phyloP scores from a whole-genome alignment of 2,113 vertebrate species.

The Malurus elegans region DNA sequence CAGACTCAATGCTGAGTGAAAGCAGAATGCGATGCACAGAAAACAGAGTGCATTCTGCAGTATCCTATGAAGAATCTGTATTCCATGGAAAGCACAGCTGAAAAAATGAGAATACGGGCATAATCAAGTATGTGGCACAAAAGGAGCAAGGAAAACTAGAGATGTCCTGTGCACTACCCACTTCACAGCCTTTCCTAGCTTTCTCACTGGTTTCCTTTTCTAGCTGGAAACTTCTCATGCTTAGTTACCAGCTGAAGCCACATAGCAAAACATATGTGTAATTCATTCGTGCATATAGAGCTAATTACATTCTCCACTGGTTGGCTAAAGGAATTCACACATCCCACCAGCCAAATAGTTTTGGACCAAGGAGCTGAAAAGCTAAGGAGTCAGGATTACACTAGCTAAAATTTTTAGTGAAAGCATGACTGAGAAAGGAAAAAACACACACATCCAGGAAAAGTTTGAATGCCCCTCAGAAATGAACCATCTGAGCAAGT shows the following conservation, averaged over 20 bases:
- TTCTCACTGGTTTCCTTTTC: slow-evolving; percentile 36
- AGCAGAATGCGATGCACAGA: not conserved
- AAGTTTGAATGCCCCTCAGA: slow-evolving; percentile 26
- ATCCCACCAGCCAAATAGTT: slow-evolving; percentile 59
- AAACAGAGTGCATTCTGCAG: not conserved
- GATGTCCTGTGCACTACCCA: not conserved
- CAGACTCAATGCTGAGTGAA: not conserved
- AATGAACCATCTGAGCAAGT: slow-evolving; percentile 40
- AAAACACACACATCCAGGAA: not conserved
- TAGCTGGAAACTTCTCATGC: slow-evolving; percentile 44
- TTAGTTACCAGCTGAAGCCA: slow-evolving; percentile 60
- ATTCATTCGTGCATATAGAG: slow-evolving; percentile 58
- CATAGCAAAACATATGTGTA: slow-evolving; percentile 62
- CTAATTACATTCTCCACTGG: slow-evolving; percentile 64
- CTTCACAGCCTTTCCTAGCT: not conserved
- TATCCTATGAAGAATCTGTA: not conserved
- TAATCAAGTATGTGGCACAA: not conserved
- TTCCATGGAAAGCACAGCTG: not conserved
- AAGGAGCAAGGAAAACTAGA: not conserved
- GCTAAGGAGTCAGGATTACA: not conserved
- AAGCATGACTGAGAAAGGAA: slow-evolving; percentile 32
- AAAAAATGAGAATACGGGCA: not conserved
- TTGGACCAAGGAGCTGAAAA: slow-evolving; percentile 42
- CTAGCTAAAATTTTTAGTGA: slow-evolving; percentile 32
- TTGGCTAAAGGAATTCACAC: slow-evolving; percentile 60